These are phyloP conservation scores for Mythimna loreyi DNA, from an alignment of 2,888 invertebrate genomes.

Conservation along the genomic window DNA sequence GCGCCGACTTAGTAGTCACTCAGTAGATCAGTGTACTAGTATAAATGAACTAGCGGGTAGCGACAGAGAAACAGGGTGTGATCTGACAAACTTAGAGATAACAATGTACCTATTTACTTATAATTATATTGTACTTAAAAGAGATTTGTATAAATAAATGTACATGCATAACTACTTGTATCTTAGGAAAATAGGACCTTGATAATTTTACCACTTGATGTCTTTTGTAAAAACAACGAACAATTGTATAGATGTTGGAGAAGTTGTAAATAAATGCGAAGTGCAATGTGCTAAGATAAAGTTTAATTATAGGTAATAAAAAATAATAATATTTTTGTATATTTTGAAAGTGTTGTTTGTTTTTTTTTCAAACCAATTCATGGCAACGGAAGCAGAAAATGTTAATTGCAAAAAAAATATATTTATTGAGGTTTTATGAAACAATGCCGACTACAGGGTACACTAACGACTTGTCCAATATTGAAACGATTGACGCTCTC, in stretches of 20 bases:
- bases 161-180: neutral
- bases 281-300: neutral
- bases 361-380: neutral
- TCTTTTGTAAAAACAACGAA: slow-evolving; percentile 16
- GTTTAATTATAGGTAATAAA: neutral
- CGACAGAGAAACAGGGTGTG: slow-evolving; percentile 83
- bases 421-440: neutral
- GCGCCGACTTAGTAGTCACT: slow-evolving; percentile 79
- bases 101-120: slow-evolving; percentile 42
- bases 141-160: neutral
- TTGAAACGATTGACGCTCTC: too few species aligned
- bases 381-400: neutral
- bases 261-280: neutral
- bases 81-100: slow-evolving; percentile 65
- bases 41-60: slow-evolving; percentile 70
- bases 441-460: too few species aligned
- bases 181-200: neutral
- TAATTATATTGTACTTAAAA: slow-evolving; percentile 5
- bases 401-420: too few species aligned
- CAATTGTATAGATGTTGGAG: slow-evolving; percentile 17
- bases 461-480: neutral
- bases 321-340: slow-evolving; percentile 38
- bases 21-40: slow-evolving; percentile 27
- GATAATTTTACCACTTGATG: neutral
- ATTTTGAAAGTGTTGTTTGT: slow-evolving; percentile 26